Base-by-base conservation (phyloP, 2,888 invertebrate species). In the Labia minor region DNA sequence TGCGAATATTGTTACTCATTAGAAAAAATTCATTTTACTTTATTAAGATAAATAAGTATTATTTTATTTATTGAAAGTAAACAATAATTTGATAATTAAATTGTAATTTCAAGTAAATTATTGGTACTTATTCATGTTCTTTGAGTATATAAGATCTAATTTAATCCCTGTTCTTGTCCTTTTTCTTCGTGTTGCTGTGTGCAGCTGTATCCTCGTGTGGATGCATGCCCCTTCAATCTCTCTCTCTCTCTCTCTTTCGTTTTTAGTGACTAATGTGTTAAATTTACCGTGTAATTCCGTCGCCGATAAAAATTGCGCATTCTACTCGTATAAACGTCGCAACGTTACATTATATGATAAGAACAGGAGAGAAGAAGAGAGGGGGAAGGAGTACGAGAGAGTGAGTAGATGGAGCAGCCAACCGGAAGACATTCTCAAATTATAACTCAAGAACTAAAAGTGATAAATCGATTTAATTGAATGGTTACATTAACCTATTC, bases 231-330 rank as follows among this genome's bases (percentile, higher is more conserved):
- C 49, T 49, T 4, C 49, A 14, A 4, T 14, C 49, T 3, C 16
- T 14, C 49, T 14, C 49, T 14, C 16, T 14, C 49, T 4, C 49
- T 49, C 14, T 49, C 2, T 14, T 4, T 14, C 16, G 6, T 14
- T 49, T 16, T 49, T n/a, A 49, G 49, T 49, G 49, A 49, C 49
- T 49, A 49, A 49, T 49, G 49, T 49, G 49, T 49, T 49, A 49
- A 49, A 49, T 49, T 49, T 49, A 14, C 49, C 49, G 49, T 49
- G 49, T 49, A 49, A 49, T 49, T 49, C 49, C 49, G 14, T 10
- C 49, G 49, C 49, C 49, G 49, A 49, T 49, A 49, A 49, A 33
- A 49, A 49, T 49, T 49, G 49, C 49, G 49, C 49, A 49, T 49
- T 49, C 49, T 49, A 2, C 49, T 49, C 49, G 49, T 49, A 4